Conservation (phyloP, 2,113 vertebrate genomes). For the Electrona antarctica region DNA sequence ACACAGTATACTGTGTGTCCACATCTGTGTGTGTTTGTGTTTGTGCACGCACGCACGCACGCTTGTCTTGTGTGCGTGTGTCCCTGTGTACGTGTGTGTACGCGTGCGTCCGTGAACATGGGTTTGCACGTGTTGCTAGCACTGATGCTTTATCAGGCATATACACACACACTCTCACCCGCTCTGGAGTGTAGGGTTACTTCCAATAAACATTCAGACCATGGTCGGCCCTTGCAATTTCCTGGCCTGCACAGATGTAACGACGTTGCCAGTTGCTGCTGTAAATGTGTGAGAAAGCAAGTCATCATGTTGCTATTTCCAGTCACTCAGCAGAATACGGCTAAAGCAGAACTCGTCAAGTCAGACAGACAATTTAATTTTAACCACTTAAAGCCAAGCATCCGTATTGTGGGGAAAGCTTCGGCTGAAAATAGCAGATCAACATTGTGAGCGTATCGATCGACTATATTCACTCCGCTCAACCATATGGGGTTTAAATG, state of each 20-base stretch:
- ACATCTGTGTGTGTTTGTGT: conserved; percentile 10
- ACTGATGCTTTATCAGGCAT: conserved; percentile 27
- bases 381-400: too few species aligned
- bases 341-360: not conserved
- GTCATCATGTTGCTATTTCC: conserved; percentile 45
- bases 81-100: not conserved
- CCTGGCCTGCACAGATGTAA: conserved; percentile 26
- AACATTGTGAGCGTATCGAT: too few species aligned
- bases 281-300: conserved; percentile 38
- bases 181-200: conserved; percentile 13
- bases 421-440: too few species aligned
- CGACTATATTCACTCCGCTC: too few species aligned
- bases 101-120: not conserved
- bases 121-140: conserved; percentile 11
- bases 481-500: too few species aligned
- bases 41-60: too few species aligned
- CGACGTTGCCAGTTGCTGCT: conserved; percentile 11
- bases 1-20: too few species aligned
- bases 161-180: conserved; percentile 9
- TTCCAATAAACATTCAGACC: conserved; percentile 36
- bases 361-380: too few species aligned
- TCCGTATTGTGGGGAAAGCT: too few species aligned
- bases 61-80: conserved; percentile 5
- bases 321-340: conserved; percentile 36
- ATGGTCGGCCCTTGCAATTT: conserved; percentile 16